Conservation (phyloP, 2,888 invertebrate species). For the Pogonocherus hispidulus region DNA sequence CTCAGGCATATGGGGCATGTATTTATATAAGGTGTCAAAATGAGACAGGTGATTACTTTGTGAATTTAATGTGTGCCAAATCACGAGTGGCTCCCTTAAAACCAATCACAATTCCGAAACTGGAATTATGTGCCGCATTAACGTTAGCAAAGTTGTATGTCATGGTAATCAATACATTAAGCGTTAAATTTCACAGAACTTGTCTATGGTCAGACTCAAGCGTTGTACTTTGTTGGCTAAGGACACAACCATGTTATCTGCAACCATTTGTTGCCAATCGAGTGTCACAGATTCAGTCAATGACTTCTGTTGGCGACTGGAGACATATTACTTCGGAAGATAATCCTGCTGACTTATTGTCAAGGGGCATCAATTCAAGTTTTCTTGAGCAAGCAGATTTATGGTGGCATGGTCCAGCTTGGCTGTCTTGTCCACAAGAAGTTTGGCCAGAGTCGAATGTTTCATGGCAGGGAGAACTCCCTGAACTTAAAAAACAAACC, state of each 20-base stretch:
- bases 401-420: slow-evolving; percentile 42
- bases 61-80: slow-evolving; percentile 38
- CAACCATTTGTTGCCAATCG: slow-evolving; percentile 42
- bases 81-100: slow-evolving; percentile 38
- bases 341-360: slow-evolving; percentile 47
- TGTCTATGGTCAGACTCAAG: slow-evolving; percentile 41
- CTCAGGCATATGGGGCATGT: slow-evolving; percentile 19
- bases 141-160: slow-evolving; percentile 33
- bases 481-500: too few species aligned
- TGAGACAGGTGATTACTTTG: background rate
- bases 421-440: too few species aligned
- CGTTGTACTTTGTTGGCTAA: slow-evolving; percentile 41
- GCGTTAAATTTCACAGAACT: background rate
- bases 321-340: slow-evolving; percentile 36
- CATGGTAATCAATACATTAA: background rate
- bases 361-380: slow-evolving; percentile 35
- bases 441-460: too few species aligned
- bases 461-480: too few species aligned
- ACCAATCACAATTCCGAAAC: slow-evolving; percentile 31
- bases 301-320: slow-evolving; percentile 34
- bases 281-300: slow-evolving; percentile 33
- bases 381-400: slow-evolving; percentile 16
- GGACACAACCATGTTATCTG: slow-evolving; percentile 22
- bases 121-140: slow-evolving; percentile 43
- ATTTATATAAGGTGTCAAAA: background rate